A percentile compares a stretch with the other conserved stretches of the same genome.
Evolutionary conservation across 2,113 vertebrate species (phyloP).

Genomic region (Mormyrus iriodes): DNA sequence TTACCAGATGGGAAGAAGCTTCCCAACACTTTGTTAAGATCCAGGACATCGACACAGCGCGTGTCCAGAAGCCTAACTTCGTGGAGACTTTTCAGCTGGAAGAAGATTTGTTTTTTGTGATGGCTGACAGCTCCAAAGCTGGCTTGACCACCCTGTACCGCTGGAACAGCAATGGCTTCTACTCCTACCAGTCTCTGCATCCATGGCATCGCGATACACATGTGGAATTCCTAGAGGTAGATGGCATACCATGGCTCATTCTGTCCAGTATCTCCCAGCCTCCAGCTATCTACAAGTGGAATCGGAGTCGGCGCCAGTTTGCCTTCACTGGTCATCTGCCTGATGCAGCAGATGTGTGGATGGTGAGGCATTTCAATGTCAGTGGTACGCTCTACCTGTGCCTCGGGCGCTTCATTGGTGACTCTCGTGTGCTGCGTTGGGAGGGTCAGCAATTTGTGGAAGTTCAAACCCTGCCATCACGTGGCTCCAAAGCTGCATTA

Average conservation of each 20-base stretch:
- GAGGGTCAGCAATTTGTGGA: conserved; percentile 87
- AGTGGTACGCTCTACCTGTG: conserved; percentile 91
- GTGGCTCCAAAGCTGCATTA: conserved; percentile 96
- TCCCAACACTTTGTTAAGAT: conserved; percentile 98
- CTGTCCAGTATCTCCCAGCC: conserved; percentile 94
- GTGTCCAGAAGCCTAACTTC: conserved; percentile 96
- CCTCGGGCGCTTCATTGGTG: conserved; percentile 95
- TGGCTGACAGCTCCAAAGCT: conserved; percentile 96
- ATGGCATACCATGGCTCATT: conserved; percentile 84
- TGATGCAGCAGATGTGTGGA: conserved; percentile 93
- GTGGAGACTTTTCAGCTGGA: conserved; percentile 89
- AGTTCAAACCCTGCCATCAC: conserved; percentile 92
- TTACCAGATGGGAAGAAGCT: conserved; percentile 67
- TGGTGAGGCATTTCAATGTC: conserved; percentile 87
- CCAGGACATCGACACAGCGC: conserved; percentile 96
- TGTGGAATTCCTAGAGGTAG: conserved; percentile 89
- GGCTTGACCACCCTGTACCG: conserved; percentile 96
- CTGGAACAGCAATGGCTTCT: conserved; percentile 98
- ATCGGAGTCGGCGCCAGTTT: conserved; percentile 78
- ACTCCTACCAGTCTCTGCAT: conserved; percentile 94
- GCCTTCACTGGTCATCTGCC: conserved; percentile 87
- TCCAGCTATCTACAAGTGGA: conserved; percentile 95
- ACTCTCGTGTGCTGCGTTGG: conserved; percentile 99
- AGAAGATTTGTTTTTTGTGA: conserved; percentile 86
- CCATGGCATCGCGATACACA: conserved; percentile 96